These are phyloP conservation scores for Scophthalmus maximus DNA, from an alignment of 2,113 vertebrate species.

Conservation along the genomic window DNA sequence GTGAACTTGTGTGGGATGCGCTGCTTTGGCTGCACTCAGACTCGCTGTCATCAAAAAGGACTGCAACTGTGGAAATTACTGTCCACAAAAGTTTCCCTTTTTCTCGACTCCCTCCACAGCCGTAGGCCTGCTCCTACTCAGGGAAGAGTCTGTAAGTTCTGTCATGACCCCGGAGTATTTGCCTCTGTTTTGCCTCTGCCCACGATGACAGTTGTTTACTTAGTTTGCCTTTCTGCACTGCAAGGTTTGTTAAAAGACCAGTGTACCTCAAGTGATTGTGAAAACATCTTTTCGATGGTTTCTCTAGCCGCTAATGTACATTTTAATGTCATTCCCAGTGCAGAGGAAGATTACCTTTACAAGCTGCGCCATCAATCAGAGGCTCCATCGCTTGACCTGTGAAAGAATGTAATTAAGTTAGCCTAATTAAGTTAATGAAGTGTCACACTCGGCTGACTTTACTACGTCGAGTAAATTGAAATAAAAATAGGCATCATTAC, in stretches of 20 bases:
- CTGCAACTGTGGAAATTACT: conserved; percentile 60
- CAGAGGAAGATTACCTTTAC: conserved; percentile 87
- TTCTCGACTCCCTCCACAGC: conserved; percentile 35
- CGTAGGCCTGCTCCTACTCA: conserved; percentile 50
- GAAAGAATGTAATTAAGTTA: conserved; percentile 91
- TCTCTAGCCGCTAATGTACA: conserved; percentile 75
- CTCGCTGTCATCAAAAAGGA: conserved; percentile 73
- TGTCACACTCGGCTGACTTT: conserved; percentile 86
- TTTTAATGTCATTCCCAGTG: conserved; percentile 82
- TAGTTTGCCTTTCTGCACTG: not conserved
- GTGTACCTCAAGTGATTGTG: not conserved
- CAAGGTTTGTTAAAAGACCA: not conserved
- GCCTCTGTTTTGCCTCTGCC: conserved; percentile 18
- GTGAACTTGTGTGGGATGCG: conserved; percentile 71
- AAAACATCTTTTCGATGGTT: conserved; percentile 1
- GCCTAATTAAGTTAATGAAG: conserved; percentile 92
- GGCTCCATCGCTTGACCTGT: conserved; percentile 86
- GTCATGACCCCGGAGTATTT: conserved; percentile 41
- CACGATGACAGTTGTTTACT: not conserved
- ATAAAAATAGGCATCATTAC: conserved; percentile 88
- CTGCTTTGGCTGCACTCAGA: conserved; percentile 56
- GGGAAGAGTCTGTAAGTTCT: conserved; percentile 36
- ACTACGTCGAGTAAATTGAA: conserved; percentile 87
- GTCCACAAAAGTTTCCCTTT: conserved; percentile 45
- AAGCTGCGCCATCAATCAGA: conserved; percentile 87